Evolutionary conservation across 2,888 invertebrate genomes (phyloP).

Genomic region (Ectemnius lituratus): DNA sequence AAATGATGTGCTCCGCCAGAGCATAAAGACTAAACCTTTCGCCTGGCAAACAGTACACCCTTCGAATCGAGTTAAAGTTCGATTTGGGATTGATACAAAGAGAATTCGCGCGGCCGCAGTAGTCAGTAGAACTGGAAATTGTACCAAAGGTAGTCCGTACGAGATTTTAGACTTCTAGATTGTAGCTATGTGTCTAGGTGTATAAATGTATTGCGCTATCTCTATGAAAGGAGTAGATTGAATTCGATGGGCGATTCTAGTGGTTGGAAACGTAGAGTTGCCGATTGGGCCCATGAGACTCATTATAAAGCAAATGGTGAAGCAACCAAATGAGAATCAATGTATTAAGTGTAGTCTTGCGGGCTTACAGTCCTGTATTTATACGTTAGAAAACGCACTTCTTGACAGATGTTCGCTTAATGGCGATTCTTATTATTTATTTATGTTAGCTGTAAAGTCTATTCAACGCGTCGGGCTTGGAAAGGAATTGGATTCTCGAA

Average conservation of each 20-base stretch:
- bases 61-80: neutral
- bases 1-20: too few relatives aligned
- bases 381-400: slow-evolving; percentile 40
- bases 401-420: slow-evolving; percentile 13
- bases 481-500: slow-evolving; percentile 47
- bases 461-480: slow-evolving; percentile 32
- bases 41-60: too few relatives aligned
- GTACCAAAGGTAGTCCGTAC: slow-evolving; percentile 72
- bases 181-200: slow-evolving; percentile 36
- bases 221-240: slow-evolving; percentile 8
- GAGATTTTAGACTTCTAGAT: slow-evolving; percentile 45
- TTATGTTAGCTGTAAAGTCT: slow-evolving; percentile 54
- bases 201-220: slow-evolving; percentile 39
- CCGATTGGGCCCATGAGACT: slow-evolving; percentile 27
- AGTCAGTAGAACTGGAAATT: slow-evolving; percentile 68
- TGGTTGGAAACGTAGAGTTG: slow-evolving; percentile 14
- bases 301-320: neutral
- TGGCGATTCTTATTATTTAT: slow-evolving; percentile 59
- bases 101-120: slow-evolving; percentile 60
- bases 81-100: slow-evolving; percentile 40
- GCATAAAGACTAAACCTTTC: too few relatives aligned
- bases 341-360: slow-evolving; percentile 20
- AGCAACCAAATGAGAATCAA: neutral
- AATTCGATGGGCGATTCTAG: slow-evolving; percentile 11
- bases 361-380: slow-evolving; percentile 40